These are phyloP conservation scores for Aurelia sp. DNA, from an alignment of 30 jellyfish, hydroid and myxozoan genomes.

Conservation along the genomic window DNA sequence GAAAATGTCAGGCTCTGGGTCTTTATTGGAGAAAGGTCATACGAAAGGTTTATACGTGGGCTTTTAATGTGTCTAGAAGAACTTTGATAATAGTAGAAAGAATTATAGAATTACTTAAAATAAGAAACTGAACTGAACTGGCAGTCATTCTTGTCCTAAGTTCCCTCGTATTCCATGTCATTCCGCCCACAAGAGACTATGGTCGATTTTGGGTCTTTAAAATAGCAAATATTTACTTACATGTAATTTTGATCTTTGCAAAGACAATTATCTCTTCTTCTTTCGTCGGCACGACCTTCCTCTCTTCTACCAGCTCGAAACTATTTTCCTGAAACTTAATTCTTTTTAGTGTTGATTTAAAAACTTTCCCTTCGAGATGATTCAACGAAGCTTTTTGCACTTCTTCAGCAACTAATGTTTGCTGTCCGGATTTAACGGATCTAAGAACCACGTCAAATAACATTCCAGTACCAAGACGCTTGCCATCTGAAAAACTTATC, in stretches of 20 bases:
- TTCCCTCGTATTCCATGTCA: not conserved
- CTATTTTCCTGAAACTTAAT: constrained; percentile 31
- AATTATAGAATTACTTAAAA: no score
- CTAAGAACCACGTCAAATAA: not conserved
- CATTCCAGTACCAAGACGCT: constrained; percentile 38
- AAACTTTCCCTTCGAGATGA: constrained; percentile 38
- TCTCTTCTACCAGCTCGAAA: constrained; percentile 25
- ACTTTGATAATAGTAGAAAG: no score
- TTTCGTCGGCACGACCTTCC: constrained; percentile 29
- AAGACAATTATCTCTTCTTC: constrained; percentile 35
- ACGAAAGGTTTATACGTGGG: no score
- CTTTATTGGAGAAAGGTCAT: no score
- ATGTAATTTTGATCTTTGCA: constrained; percentile 27
- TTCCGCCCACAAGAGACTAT: not conserved
- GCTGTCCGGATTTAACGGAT: no score
- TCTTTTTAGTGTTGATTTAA: not conserved
- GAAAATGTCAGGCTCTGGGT: no score
- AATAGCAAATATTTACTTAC: not conserved
- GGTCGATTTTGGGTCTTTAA: not conserved
- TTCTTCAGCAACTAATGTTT: not conserved
- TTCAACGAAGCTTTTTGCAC: constrained; percentile 9
- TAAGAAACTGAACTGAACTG: no score
- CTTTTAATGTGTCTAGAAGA: no score
- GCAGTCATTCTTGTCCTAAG: not conserved
- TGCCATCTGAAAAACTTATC: constrained; percentile 19